phyloP scores from a whole-genome alignment of 2,797 vertebrate genomes.

The Pogonophryne albipinna region DNA sequence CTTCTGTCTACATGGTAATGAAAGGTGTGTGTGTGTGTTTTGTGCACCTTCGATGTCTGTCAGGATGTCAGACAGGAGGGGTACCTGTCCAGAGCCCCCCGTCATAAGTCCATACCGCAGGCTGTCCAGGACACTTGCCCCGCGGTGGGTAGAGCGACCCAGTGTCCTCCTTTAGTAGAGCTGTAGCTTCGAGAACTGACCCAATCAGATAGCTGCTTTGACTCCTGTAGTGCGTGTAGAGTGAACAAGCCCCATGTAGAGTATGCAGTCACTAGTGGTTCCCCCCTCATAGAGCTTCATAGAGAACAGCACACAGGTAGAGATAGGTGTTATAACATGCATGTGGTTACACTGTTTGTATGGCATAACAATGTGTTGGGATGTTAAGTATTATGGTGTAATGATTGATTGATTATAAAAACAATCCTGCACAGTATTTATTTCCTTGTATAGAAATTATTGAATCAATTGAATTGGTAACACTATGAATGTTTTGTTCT shows the following conservation, averaged over 20 bases:
- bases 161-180: conserved; percentile 62
- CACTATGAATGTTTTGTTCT: too few species aligned
- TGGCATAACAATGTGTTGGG: too few species aligned
- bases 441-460: too few species aligned
- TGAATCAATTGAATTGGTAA: too few species aligned
- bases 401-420: too few species aligned
- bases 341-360: too few species aligned
- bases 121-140: conserved; percentile 79
- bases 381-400: too few species aligned
- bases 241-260: conserved; percentile 18
- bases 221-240: conserved; percentile 28
- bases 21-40: conserved; percentile 41
- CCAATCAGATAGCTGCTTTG: conserved; percentile 15
- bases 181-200: conserved; percentile 44
- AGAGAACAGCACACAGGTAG: not conserved
- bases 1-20: conserved; percentile 15
- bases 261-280: conserved; percentile 29
- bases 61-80: conserved; percentile 84
- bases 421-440: too few species aligned
- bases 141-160: conserved; percentile 81
- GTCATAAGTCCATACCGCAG: conserved; percentile 75
- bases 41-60: conserved; percentile 63
- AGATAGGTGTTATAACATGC: too few species aligned
- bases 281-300: conserved; percentile 15
- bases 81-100: conserved; percentile 79